Evolutionary conservation across 2,888 invertebrate genomes (phyloP), one percentile per base, ranked within the genome.

Genomic region (Idaea straminata): DNA sequence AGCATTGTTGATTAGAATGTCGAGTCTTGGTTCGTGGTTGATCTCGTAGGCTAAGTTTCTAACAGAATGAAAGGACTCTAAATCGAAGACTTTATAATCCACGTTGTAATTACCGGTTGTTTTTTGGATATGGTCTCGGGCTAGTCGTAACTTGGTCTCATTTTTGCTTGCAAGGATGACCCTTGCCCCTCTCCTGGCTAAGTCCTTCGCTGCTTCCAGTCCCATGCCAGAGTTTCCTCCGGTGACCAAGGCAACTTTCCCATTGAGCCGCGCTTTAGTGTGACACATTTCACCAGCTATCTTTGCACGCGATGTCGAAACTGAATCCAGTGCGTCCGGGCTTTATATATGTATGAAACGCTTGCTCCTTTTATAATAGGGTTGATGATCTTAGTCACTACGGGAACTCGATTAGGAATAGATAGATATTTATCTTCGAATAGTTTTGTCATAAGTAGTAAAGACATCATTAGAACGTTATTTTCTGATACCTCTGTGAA

Each of bases 211-310:
- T 0, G 96, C 95, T 87, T 96, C 96, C 79, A 95, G 95, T 3
- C 97, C 97, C 70, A 97, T 96, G 4, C 97, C 97, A 0, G 95
- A 95, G 82, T 96, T 97, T 0, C 96, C 95, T 6, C 97, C 97
- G 0, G 97, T 97, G 7, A 97, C 89, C 63, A 97, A 93, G 0
- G 94, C 93, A 62, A 95, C 91, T 93, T 96, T 95, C 61, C 93
- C 94, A 0, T 80, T 63, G 10, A 89, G 65, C 60, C 75, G 77
- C 0, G 77, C 79, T 60, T 77, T 78, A 0, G 71, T 73, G 38
- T 65, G 69, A 59, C 74, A 77, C 71, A 73, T 71, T 36, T 68
- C 61, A 36, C 47, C 13, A 47, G 47, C 13, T 47, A 13, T 47
- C 47, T 47, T 47, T 2, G 47, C 7, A 10, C 10, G 47, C 7